These are phyloP conservation scores for Passer montanus DNA, from an alignment of 2,113 vertebrate species.

Conservation along the genomic window DNA sequence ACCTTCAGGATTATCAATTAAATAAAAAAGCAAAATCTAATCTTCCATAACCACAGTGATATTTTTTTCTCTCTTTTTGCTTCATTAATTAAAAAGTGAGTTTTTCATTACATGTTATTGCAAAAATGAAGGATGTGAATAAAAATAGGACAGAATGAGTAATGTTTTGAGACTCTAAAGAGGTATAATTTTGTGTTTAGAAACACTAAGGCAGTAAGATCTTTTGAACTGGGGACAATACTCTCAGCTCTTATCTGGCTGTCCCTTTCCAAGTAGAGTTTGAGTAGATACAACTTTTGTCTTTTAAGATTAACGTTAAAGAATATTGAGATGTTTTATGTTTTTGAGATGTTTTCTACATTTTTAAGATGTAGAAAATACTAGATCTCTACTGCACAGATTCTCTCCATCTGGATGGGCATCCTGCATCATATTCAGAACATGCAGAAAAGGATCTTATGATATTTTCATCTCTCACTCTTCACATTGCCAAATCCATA, in stretches of 20 bases:
- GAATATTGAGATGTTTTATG: not conserved
- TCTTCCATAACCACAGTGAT: not conserved
- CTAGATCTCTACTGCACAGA: not conserved
- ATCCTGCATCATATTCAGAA: not conserved
- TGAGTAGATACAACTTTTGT: not conserved
- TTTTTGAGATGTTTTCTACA: not conserved
- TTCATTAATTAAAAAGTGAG: conserved; percentile 19
- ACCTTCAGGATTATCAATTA: conserved; percentile 8
- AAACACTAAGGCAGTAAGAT: not conserved
- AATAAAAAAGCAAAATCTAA: not conserved
- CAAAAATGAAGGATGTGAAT: not conserved
- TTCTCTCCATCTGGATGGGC: not conserved
- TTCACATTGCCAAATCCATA: not conserved
- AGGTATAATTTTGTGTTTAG: not conserved
- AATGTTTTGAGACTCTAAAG: not conserved
- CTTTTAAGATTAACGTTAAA: not conserved
- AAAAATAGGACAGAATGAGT: not conserved
- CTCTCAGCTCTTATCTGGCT: not conserved
- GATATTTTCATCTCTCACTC: not conserved
- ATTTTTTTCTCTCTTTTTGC: not conserved
- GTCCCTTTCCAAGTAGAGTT: not conserved
- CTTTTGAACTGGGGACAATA: not conserved
- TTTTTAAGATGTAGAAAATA: not conserved
- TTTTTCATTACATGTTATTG: not conserved
- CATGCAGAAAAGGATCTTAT: not conserved